Evolutionary conservation across 2,797 vertebrate species (phyloP).

Genomic region (Podargus strigoides): DNA sequence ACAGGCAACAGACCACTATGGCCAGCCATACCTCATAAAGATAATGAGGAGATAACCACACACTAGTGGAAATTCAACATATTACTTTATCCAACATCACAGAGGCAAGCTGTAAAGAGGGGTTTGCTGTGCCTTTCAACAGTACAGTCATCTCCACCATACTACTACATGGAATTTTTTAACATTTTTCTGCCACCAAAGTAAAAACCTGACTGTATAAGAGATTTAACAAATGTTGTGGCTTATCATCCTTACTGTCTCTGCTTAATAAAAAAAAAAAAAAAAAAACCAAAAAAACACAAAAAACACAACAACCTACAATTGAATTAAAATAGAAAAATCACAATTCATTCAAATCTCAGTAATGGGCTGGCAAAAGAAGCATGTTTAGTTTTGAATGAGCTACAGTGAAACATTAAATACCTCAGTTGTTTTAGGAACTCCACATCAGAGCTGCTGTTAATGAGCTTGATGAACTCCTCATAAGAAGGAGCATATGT

Average conservation of each 20-base stretch:
- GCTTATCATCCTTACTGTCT: not conserved
- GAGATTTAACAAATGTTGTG: not conserved
- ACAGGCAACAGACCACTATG: not conserved
- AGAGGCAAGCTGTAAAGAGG: not conserved
- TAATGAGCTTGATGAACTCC: constrained; percentile 98
- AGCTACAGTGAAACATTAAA: constrained; percentile 4
- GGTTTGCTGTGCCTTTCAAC: not conserved
- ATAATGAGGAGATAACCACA: not conserved
- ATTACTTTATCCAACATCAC: not conserved
- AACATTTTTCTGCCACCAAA: not conserved
- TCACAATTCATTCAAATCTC: not conserved
- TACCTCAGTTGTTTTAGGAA: constrained; percentile 98
- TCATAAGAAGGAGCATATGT: constrained; percentile 97
- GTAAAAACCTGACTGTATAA: not conserved
- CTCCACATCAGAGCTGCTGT: constrained; percentile 88
- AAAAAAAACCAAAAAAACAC: no score
- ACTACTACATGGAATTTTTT: not conserved
- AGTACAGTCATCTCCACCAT: not conserved
- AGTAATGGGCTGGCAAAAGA: not conserved
- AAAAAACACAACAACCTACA: no score
- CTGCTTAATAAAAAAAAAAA: not conserved
- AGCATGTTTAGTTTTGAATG: not conserved
- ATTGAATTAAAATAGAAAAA: not conserved
- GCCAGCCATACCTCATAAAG: not conserved
- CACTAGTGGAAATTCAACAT: not conserved